Evolutionary conservation across 2,113 vertebrate genomes (phyloP), one percentile per base, ranked within the genome.

Genomic region (Eptesicus fuscus): DNA sequence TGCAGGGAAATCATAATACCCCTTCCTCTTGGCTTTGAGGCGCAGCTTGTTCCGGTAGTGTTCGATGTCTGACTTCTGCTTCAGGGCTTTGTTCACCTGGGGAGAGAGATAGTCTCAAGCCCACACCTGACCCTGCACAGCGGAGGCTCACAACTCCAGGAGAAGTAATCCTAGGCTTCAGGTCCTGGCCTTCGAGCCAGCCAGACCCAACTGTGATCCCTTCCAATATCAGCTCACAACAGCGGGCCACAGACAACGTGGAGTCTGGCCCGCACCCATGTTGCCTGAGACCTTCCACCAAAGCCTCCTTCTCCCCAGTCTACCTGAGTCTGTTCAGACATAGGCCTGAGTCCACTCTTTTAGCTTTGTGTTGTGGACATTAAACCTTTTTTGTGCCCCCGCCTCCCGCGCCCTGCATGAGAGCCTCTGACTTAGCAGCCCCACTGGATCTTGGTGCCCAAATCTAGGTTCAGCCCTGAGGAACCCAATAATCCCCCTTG

Each of bases 1-100:
- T 2, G 98, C 98, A 0, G 99, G 99, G 96, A 99, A 99, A 96
- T 99, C 99, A 82, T 99, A 99, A 98, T 99, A 99, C 0, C 99
- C 99, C 88, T 99, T 99, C 97, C 99, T 98, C 98, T 99, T 99
- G 67, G 99, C 99, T 97, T 99, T 99, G 95, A 99, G 98, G 78
- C 99, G 99, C 93, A 99, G 98, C 96, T 99, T 99, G 98, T 99
- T 99, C 97, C 99, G 99, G 97, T 99, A 99, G 97, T 99, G 99
- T 91, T 99, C 99, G 8, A 99, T 99, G 97, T 99, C 99, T 0
- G 99, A 99, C 97, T 99, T 99, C 98, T 99, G 99, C 96, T 99
- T 99, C 97, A 99, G 98, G 88, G 99, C 99, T 98, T 99, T 98
- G 98, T 99, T 99, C 96, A 99, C 99, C 99, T 99, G 97, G 49